phyloP scores from a whole-genome alignment of 2,888 invertebrate species.

The Drosophila multiciliata region DNA sequence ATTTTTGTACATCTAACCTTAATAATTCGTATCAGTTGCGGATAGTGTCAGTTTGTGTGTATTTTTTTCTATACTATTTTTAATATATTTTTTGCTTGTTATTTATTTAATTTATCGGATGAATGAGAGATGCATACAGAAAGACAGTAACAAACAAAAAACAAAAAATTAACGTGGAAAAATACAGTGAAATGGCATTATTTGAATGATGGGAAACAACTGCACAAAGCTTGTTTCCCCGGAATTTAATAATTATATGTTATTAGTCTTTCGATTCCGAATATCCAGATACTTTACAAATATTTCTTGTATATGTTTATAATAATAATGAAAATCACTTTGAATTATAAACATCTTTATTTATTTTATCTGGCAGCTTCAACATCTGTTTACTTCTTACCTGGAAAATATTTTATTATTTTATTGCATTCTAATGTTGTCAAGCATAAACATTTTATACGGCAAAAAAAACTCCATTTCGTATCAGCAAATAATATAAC shows the following conservation, averaged over 20 bases:
- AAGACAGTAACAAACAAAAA: constrained; percentile 17
- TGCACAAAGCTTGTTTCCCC: constrained; percentile 13
- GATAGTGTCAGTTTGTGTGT: constrained; percentile 29
- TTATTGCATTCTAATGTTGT: constrained; percentile 8
- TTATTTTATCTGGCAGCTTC: constrained; percentile 9
- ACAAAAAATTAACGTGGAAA: constrained; percentile 6
- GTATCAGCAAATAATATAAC: constrained; percentile 41
- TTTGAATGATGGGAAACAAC: constrained; percentile 19
- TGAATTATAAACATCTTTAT: not conserved
- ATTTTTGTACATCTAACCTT: constrained; percentile 38
- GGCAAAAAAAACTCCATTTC: constrained; percentile 31
- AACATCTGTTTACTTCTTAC: not conserved
- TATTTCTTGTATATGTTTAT: not conserved
- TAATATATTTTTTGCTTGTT: constrained; percentile 22
- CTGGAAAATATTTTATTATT: constrained; percentile 3
- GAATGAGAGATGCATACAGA: constrained; percentile 6
- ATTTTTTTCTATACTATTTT: constrained; percentile 14
- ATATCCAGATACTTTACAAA: not conserved
- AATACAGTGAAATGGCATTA: constrained; percentile 10
- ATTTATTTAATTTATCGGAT: constrained; percentile 30
- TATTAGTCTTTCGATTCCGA: constrained; percentile 5
- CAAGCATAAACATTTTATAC: constrained; percentile 6
- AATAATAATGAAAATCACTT: not conserved
- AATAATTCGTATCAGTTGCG: constrained; percentile 50
- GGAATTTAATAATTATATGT: constrained; percentile 22